Conservation (phyloP, 1,140 invertebrate species). For the Agrypnia vestita region DNA sequence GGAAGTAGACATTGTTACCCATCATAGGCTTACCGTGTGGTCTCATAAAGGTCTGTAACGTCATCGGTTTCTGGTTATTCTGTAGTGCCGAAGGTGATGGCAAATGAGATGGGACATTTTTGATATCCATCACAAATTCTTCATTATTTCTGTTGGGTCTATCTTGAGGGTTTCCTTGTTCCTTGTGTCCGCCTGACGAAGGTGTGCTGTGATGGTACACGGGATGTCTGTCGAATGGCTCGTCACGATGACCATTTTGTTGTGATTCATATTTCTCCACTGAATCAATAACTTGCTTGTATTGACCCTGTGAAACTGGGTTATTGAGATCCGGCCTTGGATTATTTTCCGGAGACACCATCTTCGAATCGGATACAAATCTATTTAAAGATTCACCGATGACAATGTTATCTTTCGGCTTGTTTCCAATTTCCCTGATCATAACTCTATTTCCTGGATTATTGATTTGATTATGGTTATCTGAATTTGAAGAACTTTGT, state of each 20-base stretch:
- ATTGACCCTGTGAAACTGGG: conserved; percentile 68
- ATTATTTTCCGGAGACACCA: conserved; percentile 53
- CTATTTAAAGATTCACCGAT: conserved; percentile 64
- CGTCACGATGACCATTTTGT: conserved; percentile 62
- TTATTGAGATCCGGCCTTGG: conserved; percentile 67
- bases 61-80: conserved; percentile 68
- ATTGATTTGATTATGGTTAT: conserved; percentile 75
- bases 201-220: conserved; percentile 63
- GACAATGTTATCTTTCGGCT: conserved; percentile 52
- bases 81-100: conserved; percentile 65
- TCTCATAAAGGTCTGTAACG: conserved; percentile 69
- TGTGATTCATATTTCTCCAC: conserved; percentile 63
- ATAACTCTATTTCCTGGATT: conserved; percentile 68
- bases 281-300: conserved; percentile 68
- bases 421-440: conserved; percentile 54
- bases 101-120: conserved; percentile 65
- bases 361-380: conserved; percentile 43
- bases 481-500: conserved; percentile 59
- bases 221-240: conserved; percentile 58
- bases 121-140: conserved; percentile 66
- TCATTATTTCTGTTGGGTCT: conserved; percentile 59
- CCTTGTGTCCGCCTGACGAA: conserved; percentile 58
- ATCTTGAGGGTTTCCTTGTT: conserved; percentile 41
- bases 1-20: conserved; percentile 64
- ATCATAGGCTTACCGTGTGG: conserved; percentile 65